These are phyloP conservation scores for Ernsta delagoae DNA, from an alignment of 2,888 invertebrate species.

Conservation along the genomic window DNA sequence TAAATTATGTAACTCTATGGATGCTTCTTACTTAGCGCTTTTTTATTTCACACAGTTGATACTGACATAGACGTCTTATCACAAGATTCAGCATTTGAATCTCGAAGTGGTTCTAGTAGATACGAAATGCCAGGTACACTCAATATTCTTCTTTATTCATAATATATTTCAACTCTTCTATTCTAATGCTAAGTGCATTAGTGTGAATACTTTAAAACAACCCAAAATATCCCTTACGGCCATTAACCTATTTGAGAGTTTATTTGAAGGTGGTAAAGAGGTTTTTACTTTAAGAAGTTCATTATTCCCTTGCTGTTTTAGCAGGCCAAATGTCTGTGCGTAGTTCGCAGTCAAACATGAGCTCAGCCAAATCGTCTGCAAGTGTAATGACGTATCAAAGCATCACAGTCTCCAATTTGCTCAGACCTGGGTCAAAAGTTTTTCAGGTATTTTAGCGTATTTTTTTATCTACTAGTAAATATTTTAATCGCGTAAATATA, in stretches of 20 bases:
- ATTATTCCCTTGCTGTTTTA: background rate
- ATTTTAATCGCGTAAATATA: too few relatives aligned
- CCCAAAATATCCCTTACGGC: too few relatives aligned
- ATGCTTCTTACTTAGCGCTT: too few relatives aligned
- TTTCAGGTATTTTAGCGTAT: slow-evolving; percentile 59
- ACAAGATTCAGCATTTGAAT: slow-evolving; percentile 61
- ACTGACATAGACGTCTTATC: slow-evolving; percentile 59
- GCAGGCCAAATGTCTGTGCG: slow-evolving; percentile 48
- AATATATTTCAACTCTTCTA: background rate
- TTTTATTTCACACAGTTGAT: slow-evolving; percentile 50
- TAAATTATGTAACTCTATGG: too few relatives aligned
- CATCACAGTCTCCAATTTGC: slow-evolving; percentile 46
- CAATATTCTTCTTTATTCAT: background rate
- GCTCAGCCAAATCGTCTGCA: slow-evolving; percentile 63
- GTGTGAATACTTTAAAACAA: too few relatives aligned
- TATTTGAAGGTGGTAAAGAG: too few relatives aligned
- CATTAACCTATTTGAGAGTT: too few relatives aligned
- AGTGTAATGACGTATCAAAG: slow-evolving; percentile 66
- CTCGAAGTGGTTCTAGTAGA: slow-evolving; percentile 61
- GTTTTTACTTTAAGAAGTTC: too few relatives aligned
- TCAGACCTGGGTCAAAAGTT: slow-evolving; percentile 66
- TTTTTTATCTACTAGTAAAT: too few relatives aligned
- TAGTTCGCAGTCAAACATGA: slow-evolving; percentile 65
- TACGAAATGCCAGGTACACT: slow-evolving; percentile 50
- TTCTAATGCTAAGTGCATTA: too few relatives aligned